phyloP scores from a whole-genome alignment of 2,113 vertebrate genomes.

The Bambusicola thoracicus region DNA sequence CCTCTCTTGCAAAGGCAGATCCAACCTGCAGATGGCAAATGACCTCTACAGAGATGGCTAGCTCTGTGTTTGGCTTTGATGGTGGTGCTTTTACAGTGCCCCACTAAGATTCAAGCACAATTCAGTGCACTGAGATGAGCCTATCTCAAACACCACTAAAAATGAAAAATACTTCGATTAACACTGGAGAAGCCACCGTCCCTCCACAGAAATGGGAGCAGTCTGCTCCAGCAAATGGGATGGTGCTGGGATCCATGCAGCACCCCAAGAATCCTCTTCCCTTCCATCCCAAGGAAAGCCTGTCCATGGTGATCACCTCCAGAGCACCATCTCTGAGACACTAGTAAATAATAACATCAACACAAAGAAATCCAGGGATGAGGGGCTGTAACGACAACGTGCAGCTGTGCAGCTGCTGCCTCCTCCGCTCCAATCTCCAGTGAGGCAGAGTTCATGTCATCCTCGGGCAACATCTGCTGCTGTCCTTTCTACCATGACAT shows the following conservation, averaged over 20 bases:
- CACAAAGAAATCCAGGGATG: neutral
- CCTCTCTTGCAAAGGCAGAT: neutral
- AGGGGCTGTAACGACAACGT: neutral
- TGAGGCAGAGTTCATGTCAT: rapidly evolving
- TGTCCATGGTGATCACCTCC: neutral
- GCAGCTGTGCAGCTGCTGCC: neutral
- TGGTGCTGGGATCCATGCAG: neutral
- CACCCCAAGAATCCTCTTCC: neutral
- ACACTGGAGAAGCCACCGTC: neutral
- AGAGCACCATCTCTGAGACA: neutral
- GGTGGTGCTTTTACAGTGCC: neutral
- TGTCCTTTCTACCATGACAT: neutral
- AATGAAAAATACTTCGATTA: neutral
- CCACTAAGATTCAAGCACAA: neutral
- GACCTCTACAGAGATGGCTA: neutral
- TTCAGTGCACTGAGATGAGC: neutral
- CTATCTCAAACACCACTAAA: neutral
- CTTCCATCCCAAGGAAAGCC: neutral
- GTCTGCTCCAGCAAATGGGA: no score
- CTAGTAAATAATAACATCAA: neutral
- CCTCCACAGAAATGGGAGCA: no score
- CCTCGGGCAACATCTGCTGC: neutral
- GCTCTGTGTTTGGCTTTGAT: neutral
- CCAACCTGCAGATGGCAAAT: neutral
- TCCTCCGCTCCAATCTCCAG: neutral